Conservation (phyloP, 2,797 vertebrate species). For the Poliocrania exsul region DNA sequence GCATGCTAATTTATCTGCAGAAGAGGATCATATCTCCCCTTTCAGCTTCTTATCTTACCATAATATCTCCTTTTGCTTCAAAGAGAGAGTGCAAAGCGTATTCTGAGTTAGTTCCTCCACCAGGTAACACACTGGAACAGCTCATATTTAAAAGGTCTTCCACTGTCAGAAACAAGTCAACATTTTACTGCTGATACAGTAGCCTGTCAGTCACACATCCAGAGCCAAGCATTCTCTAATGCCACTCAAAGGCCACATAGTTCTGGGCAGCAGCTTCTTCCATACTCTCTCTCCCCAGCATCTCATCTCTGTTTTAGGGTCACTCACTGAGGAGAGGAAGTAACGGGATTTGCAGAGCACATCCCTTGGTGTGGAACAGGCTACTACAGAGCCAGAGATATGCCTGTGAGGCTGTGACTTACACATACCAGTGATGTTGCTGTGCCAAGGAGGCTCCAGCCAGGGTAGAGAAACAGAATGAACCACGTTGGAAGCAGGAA, state of each 20-base stretch:
- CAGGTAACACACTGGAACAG: conserved; percentile 88
- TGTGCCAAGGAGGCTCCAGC: neutral
- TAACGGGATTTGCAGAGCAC: neutral
- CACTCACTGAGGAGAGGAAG: neutral
- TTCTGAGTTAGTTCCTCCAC: conserved; percentile 88
- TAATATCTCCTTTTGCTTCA: conserved; percentile 88
- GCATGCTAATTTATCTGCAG: conserved; percentile 63
- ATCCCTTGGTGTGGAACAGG: neutral
- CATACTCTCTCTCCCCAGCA: neutral
- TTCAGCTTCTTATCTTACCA: conserved; percentile 82
- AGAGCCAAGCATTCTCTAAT: neutral
- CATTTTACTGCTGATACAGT: conserved; percentile 26
- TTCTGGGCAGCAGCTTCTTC: neutral
- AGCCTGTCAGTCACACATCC: neutral
- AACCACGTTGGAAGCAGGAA: neutral
- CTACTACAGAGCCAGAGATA: neutral
- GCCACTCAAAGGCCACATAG: neutral
- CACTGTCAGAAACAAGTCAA: conserved; percentile 81
- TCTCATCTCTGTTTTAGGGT: neutral
- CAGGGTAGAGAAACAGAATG: neutral
- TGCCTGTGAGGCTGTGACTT: neutral
- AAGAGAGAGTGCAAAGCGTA: conserved; percentile 89
- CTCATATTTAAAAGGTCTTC: conserved; percentile 88
- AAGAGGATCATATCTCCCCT: neutral
- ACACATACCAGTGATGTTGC: neutral